A percentile compares a stretch with the other conserved stretches of the same genome.
Evolutionary conservation across 2,797 vertebrate species (phyloP).

Genomic region (Onychomys arenicola): DNA sequence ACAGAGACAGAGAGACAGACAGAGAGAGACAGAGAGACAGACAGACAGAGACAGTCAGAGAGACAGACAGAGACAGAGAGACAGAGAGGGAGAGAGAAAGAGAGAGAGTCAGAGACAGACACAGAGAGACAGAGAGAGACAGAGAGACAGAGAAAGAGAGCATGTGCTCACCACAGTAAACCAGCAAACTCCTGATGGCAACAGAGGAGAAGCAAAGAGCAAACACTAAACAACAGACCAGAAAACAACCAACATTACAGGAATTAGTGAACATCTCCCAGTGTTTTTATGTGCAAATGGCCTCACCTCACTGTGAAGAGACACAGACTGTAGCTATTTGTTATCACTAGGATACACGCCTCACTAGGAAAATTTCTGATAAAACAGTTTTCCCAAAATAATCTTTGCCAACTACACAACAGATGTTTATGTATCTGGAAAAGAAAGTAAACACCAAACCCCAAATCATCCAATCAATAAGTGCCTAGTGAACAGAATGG

Average conservation of each 20-base stretch:
- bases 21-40: too few relatives aligned
- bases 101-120: too few relatives aligned
- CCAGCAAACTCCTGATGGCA: background rate
- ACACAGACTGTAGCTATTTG: background rate
- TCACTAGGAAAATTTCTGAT: background rate
- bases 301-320: background rate
- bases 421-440: background rate
- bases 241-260: background rate
- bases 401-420: background rate
- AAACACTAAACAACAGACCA: background rate
- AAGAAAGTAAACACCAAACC: background rate
- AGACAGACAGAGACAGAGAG: too few relatives aligned
- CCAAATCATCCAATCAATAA: background rate
- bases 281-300: too few relatives aligned
- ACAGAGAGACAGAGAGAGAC: too few relatives aligned
- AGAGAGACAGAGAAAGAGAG: background rate
- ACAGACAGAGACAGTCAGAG: too few relatives aligned
- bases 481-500: background rate
- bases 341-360: background rate
- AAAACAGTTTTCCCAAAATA: too few relatives aligned
- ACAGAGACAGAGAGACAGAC: too few relatives aligned
- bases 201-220: background rate
- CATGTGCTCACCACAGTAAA: background rate
- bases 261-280: background rate
- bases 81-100: too few relatives aligned